A percentile compares a stretch with the other conserved stretches of the same genome.
Evolutionary conservation across 2,797 vertebrate species (phyloP).

Genomic region (Leptatherina wallacei): DNA sequence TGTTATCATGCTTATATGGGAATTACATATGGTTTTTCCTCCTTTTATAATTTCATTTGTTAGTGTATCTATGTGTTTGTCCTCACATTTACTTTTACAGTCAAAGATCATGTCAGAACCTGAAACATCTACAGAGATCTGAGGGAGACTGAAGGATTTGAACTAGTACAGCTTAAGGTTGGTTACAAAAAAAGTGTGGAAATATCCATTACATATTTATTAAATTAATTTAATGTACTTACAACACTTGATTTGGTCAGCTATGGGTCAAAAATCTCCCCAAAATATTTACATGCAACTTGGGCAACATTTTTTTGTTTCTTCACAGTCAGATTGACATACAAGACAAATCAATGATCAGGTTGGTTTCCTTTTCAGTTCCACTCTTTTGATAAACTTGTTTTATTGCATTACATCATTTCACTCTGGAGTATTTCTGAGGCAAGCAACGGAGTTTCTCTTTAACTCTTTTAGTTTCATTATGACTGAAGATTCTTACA

Average conservation of each 20-base stretch:
- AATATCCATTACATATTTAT: no score
- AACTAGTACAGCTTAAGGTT: background rate
- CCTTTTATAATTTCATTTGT: background rate
- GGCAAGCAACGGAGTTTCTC: background rate
- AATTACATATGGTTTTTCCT: background rate
- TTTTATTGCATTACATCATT: slow-evolving; percentile 18
- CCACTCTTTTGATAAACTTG: background rate
- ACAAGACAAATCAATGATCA: background rate
- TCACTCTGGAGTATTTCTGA: slow-evolving; percentile 24
- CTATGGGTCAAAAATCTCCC: background rate
- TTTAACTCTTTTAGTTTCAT: slow-evolving; percentile 46
- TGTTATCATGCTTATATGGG: background rate
- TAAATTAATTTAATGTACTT: no score
- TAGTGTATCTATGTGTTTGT: background rate
- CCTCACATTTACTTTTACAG: background rate
- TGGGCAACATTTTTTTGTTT: background rate
- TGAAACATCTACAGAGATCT: background rate
- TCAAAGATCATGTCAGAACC: background rate
- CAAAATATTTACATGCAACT: background rate
- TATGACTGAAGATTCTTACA: background rate
- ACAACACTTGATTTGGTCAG: background rate
- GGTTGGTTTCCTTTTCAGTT: slow-evolving; percentile 12
- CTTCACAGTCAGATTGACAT: background rate
- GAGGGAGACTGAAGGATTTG: background rate
- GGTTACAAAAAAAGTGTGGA: background rate